Base-by-base conservation (phyloP, 2,113 vertebrate genomes). In the Catharus fuscescens region DNA sequence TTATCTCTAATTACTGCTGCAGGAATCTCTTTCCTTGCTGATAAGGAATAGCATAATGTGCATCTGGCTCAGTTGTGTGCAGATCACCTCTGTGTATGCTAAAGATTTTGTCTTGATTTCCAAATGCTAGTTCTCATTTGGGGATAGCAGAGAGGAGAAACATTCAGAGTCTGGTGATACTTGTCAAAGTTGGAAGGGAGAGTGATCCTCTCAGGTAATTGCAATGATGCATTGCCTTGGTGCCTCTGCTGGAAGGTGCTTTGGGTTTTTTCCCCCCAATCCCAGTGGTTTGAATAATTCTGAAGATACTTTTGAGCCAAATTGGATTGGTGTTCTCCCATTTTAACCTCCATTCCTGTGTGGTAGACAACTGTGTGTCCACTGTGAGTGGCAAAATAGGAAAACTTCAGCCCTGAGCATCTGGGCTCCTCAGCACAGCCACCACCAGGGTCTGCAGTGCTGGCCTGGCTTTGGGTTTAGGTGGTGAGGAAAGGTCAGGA, bases 21-120 rank as follows among this genome's bases (percentile, higher is more conserved):
- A 96, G 87, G 93, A 84, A 85, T 95, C 92, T 93, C 71, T 96
- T 91, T 23, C 34, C 69, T 62, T 91, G 72, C 65, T 88, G 86
- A 61, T 95, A 83, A 96, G 69, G 82, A 92, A 32, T 32, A 88
- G 79, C 92, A 71, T 90, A 90, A 90, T 88, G 92, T 88, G 79
- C 90, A 91, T 91, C 88, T 95, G 92, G 82, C 81, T 77, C 6
- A 0, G 71, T 65, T 91, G 62, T 14, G 3, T 70, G 79, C 91
- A 89, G 88, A 84, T 93, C 86, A 56, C 88, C 60, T 92, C 69
- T 80, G 31, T 45, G 24, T 61, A 52, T 47, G 29, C n/a, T 88
- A 2, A 90, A 80, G 94, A 73, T 82, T 78, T 71, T 73, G 85
- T 79, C 90, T 86, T 86, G 76, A 80, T 83, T 90, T 91, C 90